Base-by-base conservation (phyloP, 2,113 vertebrate species). In the Leptosomus discolor region DNA sequence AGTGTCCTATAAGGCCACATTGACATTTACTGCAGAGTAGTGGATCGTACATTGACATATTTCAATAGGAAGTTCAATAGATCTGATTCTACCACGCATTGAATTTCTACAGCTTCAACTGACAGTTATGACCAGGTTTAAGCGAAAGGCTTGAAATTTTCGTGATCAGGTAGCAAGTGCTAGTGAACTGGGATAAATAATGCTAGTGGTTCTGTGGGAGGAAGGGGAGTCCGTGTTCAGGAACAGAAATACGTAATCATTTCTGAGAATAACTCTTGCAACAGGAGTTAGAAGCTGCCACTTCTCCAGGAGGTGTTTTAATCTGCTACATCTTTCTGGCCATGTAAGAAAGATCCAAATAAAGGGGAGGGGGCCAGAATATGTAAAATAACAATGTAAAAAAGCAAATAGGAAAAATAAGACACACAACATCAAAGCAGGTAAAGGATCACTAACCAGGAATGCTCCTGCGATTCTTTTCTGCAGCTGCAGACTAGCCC, bases 341-440 rank as follows among this genome's bases (percentile, higher is more conserved):
- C 51, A n/a, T 2, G 9, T 23, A 6, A 48, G 36, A 78, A n/a
- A 94, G 70, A 9, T 64, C 45, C 4, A 56, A 58, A 36, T 29
- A 51, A 22, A 2, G 12, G 9, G 10, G 10, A n/a, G 6, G 15
- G 5, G 14, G 2, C 4, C 10, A 12, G 27, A 86, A 63, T 0
- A 3, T 8, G 3, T n/a, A 75, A 85, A 71, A 78, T 2, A 73
- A 16, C 19, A 69, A 19, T n/a, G n/a, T n/a, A n/a, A n/a, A n/a
- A n/a, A n/a, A n/a, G n/a, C n/a, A n/a, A n/a, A n/a, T 0, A 27
- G 14, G 17, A 51, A 19, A 36, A 32, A 26, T 57, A 56, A 64
- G 45, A 27, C 3, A 12, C 6, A 14, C 0, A 0, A 19, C 19
- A 39, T 21, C 29, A 60, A 63, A 68, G 3, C 2, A 15, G 3